Conservation (phyloP, 2,888 invertebrate genomes). For the Erpobdella octoculata region DNA sequence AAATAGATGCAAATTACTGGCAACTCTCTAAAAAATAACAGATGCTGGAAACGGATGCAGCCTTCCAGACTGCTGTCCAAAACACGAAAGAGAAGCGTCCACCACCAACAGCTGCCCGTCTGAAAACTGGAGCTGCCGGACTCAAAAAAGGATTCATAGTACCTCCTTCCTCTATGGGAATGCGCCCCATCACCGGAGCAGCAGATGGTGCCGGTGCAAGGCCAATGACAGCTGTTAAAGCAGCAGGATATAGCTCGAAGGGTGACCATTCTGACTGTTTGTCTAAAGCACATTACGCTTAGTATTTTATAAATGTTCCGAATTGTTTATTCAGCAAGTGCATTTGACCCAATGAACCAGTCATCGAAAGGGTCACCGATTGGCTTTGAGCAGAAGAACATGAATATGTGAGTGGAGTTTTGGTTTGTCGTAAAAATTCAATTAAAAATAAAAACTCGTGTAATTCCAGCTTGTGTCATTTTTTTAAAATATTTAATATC, state of each 20-base stretch:
- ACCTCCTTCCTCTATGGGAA: slow-evolving; percentile 48
- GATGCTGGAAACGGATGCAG: slow-evolving; percentile 60
- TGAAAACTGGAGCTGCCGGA: slow-evolving; percentile 36
- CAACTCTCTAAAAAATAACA: background rate
- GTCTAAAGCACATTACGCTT: background rate
- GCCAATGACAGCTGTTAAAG: slow-evolving; percentile 92
- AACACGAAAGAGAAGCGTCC: slow-evolving; percentile 67
- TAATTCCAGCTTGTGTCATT: background rate
- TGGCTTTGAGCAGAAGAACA: slow-evolving; percentile 65
- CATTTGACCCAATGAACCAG: slow-evolving; percentile 71
- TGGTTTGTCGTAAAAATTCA: background rate
- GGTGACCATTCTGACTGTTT: background rate
- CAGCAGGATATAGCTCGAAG: slow-evolving; percentile 83
- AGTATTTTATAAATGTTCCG: background rate
- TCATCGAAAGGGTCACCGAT: slow-evolving; percentile 56
- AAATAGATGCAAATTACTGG: too few species aligned
- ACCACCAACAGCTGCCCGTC: slow-evolving; percentile 47
- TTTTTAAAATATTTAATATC: background rate
- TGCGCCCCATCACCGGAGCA: slow-evolving; percentile 42
- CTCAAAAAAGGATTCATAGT: slow-evolving; percentile 35
- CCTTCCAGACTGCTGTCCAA: slow-evolving; percentile 69
- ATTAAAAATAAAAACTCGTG: background rate
- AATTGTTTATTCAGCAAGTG: slow-evolving; percentile 40
- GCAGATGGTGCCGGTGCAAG: slow-evolving; percentile 54
- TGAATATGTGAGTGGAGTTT: slow-evolving; percentile 62